phyloP scores from a whole-genome alignment of 2,888 invertebrate species.

The Drosophila setosimentum region DNA sequence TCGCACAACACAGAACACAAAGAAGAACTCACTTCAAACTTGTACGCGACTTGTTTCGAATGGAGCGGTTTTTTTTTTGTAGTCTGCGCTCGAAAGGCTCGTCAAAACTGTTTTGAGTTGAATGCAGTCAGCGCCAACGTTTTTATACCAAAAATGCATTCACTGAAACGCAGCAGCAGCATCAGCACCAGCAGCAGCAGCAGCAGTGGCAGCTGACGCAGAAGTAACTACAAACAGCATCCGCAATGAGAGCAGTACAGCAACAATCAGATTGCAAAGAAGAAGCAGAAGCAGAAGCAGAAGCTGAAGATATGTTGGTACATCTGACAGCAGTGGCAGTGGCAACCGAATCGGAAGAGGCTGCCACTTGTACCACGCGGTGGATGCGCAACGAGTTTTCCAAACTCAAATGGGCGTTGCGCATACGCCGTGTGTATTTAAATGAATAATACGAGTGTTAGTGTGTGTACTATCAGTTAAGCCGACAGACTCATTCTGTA shows the following conservation, averaged over 20 bases:
- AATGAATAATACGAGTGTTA: background rate
- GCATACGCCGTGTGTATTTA: slow-evolving; percentile 70
- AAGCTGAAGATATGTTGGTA: slow-evolving; percentile 25
- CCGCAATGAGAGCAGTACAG: slow-evolving; percentile 56
- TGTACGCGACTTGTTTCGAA: slow-evolving; percentile 59
- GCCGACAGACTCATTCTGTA: slow-evolving; percentile 26
- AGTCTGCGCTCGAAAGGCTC: slow-evolving; percentile 80
- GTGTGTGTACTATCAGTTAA: slow-evolving; percentile 15
- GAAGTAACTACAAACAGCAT: slow-evolving; percentile 31
- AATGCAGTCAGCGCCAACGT: slow-evolving; percentile 71
- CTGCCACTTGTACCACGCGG: slow-evolving; percentile 53
- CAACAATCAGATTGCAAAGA: slow-evolving; percentile 35
- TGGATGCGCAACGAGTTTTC: slow-evolving; percentile 82
- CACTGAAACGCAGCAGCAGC: slow-evolving; percentile 50
- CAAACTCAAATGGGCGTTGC: slow-evolving; percentile 83
- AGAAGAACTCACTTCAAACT: slow-evolving; percentile 57
- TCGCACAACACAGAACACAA: slow-evolving; percentile 27
- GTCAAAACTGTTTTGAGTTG: slow-evolving; percentile 81
- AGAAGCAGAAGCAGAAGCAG: slow-evolving; percentile 24
- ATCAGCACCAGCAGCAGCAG: slow-evolving; percentile 21
- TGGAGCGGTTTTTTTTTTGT: slow-evolving; percentile 23
- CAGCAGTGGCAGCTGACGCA: slow-evolving; percentile 10
- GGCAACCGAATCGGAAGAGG: slow-evolving; percentile 66
- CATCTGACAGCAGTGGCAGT: slow-evolving; percentile 28
- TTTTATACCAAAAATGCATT: slow-evolving; percentile 81